Evolutionary conservation across 1,140 invertebrate genomes (phyloP).

Genomic region (Rhopalosiphum maidis): DNA sequence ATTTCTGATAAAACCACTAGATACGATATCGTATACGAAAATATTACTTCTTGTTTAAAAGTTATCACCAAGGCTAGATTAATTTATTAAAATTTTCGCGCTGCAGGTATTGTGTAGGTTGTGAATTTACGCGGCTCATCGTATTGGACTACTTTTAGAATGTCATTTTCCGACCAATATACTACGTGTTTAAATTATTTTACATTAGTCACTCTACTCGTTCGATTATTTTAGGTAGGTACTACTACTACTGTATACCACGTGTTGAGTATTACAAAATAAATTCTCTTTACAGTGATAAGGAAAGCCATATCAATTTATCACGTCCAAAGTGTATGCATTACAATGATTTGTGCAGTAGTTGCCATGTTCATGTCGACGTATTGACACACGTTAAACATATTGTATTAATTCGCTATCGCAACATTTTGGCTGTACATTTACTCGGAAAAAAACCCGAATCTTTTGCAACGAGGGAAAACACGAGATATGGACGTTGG

Average conservation of each 20-base stretch:
- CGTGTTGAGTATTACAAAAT: background rate
- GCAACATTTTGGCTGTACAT: background rate
- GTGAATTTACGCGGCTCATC: background rate
- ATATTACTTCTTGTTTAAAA: background rate
- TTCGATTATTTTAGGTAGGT: background rate
- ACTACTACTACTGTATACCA: no score
- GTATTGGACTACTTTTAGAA: background rate
- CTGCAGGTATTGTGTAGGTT: background rate
- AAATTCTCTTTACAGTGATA: background rate
- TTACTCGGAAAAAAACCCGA: background rate
- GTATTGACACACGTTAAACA: background rate
- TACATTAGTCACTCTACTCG: background rate
- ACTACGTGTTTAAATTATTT: background rate
- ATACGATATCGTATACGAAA: background rate
- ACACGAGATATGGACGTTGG: background rate
- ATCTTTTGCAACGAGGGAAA: background rate
- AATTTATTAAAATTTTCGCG: background rate
- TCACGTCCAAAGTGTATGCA: background rate
- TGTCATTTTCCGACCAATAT: background rate
- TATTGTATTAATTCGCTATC: background rate
- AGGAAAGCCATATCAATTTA: background rate
- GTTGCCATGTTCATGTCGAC: background rate
- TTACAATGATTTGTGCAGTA: background rate
- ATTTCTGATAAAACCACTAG: background rate
- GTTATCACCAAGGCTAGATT: background rate